Percentiles rank a stretch among this genome's conserved stretches.
phyloP scores from a whole-genome alignment of 1,140 invertebrate genomes.

The Stegodyphus dumicola region DNA sequence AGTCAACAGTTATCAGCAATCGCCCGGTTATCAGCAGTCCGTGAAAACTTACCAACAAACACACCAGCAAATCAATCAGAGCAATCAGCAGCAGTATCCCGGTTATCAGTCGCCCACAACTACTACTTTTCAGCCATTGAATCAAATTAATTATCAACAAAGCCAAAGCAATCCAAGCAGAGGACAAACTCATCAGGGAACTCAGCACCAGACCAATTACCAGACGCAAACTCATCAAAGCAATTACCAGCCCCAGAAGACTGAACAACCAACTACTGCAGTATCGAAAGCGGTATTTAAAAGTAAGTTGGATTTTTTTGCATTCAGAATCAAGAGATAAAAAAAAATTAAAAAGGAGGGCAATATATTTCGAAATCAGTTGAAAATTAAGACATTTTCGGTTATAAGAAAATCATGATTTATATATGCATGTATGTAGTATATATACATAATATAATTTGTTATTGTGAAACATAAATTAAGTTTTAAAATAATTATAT shows the following conservation, averaged over 20 bases:
- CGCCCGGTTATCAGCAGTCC: constrained; percentile 1
- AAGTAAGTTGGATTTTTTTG: constrained; percentile 5
- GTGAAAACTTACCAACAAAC: not conserved
- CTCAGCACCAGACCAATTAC: not conserved
- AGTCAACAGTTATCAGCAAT: constrained; percentile 1
- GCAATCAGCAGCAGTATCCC: constrained; percentile 4
- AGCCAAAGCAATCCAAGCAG: not conserved
- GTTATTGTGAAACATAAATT: no score
- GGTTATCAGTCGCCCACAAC: constrained; percentile 1
- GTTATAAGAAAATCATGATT: no score
- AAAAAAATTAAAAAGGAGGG: no score
- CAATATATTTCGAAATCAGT: no score
- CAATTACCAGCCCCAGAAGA: not conserved
- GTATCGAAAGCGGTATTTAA: constrained; percentile 43
- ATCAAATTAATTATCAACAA: constrained; percentile 30
- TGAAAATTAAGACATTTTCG: no score
- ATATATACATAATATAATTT: no score
- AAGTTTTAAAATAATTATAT: no score
- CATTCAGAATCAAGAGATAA: not conserved
- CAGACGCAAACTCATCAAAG: not conserved
- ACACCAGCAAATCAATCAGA: not conserved
- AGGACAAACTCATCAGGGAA: not conserved
- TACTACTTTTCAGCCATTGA: constrained; percentile 13
- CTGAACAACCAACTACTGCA: not conserved
- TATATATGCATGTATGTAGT: no score